Base-by-base conservation (phyloP, 1,140 invertebrate species). In the Euborellia annulipes region DNA sequence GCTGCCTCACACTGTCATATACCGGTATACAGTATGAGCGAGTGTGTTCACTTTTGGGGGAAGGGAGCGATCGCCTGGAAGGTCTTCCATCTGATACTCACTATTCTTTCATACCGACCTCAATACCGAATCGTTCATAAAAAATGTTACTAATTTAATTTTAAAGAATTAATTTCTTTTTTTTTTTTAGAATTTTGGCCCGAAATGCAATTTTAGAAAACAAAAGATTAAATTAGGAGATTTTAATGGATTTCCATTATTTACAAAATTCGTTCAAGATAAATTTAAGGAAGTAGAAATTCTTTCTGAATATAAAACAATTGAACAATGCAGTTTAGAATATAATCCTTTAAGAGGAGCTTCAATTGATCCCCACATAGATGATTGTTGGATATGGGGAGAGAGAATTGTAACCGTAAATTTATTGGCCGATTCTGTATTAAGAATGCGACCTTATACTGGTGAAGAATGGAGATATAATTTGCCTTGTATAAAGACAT, bases 361-460 rank as follows among this genome's bases (percentile, higher is more conserved):
- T 6, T 86, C 85, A 1, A 98, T 98, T 55, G 94, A 98, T 66
- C 86, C 92, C 1, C 95, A 98, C 61, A 85, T 97, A 53, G 95
- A 99, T 67, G 93, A 98, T 58, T 91, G 86, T 60, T 98, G 95
- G 95, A 78, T 98, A 34, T 98, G 95, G 95, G 95, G 95, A 19
- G 91, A 98, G 64, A 73, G 94, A 49, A 84, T 99, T 19, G 80
- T 98, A 2, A 97, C 90, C 2, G 73, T 97, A 0, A 96, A 94
- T 62, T 71, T 94, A 47, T 58, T 85, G 13, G 77, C 81, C 6
- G 78, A 90, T 61, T 82, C 88, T 1, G 70, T 82, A 14, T 69
- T 97, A n/a, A 92, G 85, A 9, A 75, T 97, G 66, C 85, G 74
- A 1, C 67, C 62, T 51, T 74, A 72, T 58, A 58, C 61, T 51